Conservation (phyloP, 2,113 vertebrate genomes). For the Gymnobelideus leadbeateri region DNA sequence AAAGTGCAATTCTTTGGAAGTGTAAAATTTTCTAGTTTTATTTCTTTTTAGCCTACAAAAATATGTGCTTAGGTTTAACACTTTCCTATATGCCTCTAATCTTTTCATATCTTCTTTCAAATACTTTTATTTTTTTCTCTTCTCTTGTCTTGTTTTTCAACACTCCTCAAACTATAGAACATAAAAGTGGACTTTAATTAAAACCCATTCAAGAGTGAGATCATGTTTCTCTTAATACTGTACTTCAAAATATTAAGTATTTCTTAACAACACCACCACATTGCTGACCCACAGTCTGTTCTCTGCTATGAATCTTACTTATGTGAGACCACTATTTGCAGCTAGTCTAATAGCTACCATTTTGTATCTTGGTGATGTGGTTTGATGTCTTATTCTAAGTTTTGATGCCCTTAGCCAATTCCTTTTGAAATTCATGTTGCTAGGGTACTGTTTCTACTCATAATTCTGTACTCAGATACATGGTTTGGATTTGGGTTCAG, state of each 20-base stretch:
- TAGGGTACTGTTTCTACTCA: background rate
- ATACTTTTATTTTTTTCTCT: background rate
- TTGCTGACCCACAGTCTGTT: background rate
- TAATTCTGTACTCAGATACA: background rate
- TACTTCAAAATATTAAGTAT: background rate
- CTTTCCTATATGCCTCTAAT: background rate
- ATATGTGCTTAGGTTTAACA: background rate
- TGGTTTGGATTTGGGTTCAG: background rate
- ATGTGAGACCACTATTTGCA: background rate
- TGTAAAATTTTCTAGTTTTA: background rate
- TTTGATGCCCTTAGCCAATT: background rate
- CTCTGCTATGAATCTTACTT: background rate
- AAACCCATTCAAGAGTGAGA: background rate
- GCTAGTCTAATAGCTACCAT: background rate
- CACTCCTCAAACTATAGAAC: background rate
- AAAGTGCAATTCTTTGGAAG: background rate
- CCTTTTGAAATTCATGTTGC: background rate
- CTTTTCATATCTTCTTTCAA: background rate
- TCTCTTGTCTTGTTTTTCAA: background rate
- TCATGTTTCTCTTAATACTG: background rate
- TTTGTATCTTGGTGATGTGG: background rate
- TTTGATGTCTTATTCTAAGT: background rate
- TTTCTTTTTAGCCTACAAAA: background rate
- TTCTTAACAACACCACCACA: background rate
- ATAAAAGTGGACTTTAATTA: background rate